These are phyloP conservation scores for Eueremaeus valkanovi DNA, from an alignment of 2,888 invertebrate species.

Conservation along the genomic window DNA sequence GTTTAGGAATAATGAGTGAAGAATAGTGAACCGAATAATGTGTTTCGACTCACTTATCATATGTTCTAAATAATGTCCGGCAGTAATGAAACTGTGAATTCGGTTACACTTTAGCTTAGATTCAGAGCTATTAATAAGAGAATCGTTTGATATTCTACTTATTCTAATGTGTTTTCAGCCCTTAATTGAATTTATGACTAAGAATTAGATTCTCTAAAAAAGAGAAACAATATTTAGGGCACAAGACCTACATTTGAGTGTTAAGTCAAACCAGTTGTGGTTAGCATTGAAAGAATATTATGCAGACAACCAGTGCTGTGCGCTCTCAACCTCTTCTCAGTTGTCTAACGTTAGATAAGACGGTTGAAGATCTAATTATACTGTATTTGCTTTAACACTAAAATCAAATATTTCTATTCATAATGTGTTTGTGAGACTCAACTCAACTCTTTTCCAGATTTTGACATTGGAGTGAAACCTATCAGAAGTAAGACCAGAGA, in stretches of 20 bases:
- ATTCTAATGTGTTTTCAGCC: background rate
- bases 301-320: background rate
- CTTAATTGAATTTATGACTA: background rate
- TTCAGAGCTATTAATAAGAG: background rate
- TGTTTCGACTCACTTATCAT: too few relatives aligned
- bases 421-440: background rate
- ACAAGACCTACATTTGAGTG: background rate
- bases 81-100: too few relatives aligned
- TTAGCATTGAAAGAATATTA: background rate
- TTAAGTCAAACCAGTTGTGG: slow-evolving; percentile 11
- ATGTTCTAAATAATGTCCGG: too few relatives aligned
- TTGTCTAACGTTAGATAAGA: background rate
- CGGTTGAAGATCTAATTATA: background rate
- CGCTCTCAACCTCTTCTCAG: background rate
- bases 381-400: background rate
- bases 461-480: background rate
- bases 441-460: background rate
- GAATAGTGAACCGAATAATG: too few relatives aligned
- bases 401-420: background rate
- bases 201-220: background rate
- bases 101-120: too few relatives aligned
- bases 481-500: background rate
- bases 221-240: background rate
- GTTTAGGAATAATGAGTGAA: too few relatives aligned
- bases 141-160: background rate